phyloP scores from a whole-genome alignment of 1,140 invertebrate genomes.

The Saccostrea cuccullata region DNA sequence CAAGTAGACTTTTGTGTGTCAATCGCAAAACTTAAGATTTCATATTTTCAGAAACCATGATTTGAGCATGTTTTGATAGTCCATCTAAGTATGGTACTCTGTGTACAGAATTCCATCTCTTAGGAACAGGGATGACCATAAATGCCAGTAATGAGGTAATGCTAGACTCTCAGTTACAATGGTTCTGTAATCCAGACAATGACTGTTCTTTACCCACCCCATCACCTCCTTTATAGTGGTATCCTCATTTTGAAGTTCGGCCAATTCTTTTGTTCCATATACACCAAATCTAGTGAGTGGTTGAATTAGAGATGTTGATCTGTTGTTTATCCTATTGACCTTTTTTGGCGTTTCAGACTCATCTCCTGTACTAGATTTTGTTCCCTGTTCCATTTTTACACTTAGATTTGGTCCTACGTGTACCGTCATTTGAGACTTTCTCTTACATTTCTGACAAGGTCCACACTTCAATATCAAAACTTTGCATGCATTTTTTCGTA shows the following conservation, averaged over 20 bases:
- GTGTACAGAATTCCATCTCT: conserved; percentile 37
- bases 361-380: not conserved
- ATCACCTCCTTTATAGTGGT: not conserved
- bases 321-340: not conserved
- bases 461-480: too few relatives aligned
- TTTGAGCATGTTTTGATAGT: conserved; percentile 1
- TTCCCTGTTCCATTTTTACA: not conserved
- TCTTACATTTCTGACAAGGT: conserved; percentile 44
- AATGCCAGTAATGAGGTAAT: conserved; percentile 45
- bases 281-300: not conserved
- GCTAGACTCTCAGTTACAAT: conserved; percentile 22
- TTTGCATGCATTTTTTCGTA: too few relatives aligned
- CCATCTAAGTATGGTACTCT: conserved; percentile 35
- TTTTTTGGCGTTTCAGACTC: not conserved
- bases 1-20: conserved; percentile 44
- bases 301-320: not conserved
- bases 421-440: not conserved
- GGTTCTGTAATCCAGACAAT: not conserved
- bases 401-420: not conserved
- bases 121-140: conserved; percentile 28
- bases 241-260: not conserved
- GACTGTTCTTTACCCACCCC: not conserved
- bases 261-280: not conserved
- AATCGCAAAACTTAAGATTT: conserved; percentile 48
- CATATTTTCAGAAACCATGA: conserved; percentile 45